These are phyloP conservation scores for Etheostoma perlongum DNA, from an alignment of 2,797 vertebrate genomes.

Conservation along the genomic window DNA sequence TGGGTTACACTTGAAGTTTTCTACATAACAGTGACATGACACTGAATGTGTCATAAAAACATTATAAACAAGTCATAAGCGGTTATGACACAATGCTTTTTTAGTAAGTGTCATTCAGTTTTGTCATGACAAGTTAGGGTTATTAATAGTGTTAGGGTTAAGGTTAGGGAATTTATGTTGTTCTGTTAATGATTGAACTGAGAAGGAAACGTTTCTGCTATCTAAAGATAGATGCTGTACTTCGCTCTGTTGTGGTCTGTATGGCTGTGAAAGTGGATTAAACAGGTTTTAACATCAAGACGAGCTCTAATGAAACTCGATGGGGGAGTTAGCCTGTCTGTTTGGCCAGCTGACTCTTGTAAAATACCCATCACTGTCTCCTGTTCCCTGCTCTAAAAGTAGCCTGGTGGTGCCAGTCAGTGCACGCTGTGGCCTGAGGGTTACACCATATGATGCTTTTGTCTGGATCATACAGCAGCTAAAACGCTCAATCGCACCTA, in stretches of 20 bases:
- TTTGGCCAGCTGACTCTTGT: constrained; percentile 83
- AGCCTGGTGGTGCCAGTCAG: constrained; percentile 62
- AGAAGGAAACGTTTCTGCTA: constrained; percentile 64
- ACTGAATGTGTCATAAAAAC: too few relatives aligned
- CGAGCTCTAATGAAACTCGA: constrained; percentile 82
- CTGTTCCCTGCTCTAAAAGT: constrained; percentile 72
- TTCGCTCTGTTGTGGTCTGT: constrained; percentile 68
- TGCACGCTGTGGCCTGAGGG: constrained; percentile 18
- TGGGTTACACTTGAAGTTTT: too few relatives aligned
- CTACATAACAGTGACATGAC: too few relatives aligned
- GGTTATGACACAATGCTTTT: too few relatives aligned
- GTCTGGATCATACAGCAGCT: constrained; percentile 26
- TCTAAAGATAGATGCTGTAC: constrained; percentile 79
- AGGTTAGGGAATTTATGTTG: constrained; percentile 24
- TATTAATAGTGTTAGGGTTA: too few relatives aligned
- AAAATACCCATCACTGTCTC: constrained; percentile 76
- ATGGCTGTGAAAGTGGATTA: constrained; percentile 84
- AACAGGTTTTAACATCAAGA: constrained; percentile 82
- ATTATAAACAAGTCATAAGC: too few relatives aligned
- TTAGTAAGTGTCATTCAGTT: too few relatives aligned
- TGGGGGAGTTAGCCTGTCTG: constrained; percentile 79
- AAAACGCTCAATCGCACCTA: neutral
- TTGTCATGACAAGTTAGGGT: too few relatives aligned
- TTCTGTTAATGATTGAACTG: constrained; percentile 71
- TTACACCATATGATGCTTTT: constrained; percentile 29